Evolutionary conservation across 2,113 vertebrate species (phyloP), one percentile per base, ranked within the genome.

Genomic region (Rhadina sibilatrix): DNA sequence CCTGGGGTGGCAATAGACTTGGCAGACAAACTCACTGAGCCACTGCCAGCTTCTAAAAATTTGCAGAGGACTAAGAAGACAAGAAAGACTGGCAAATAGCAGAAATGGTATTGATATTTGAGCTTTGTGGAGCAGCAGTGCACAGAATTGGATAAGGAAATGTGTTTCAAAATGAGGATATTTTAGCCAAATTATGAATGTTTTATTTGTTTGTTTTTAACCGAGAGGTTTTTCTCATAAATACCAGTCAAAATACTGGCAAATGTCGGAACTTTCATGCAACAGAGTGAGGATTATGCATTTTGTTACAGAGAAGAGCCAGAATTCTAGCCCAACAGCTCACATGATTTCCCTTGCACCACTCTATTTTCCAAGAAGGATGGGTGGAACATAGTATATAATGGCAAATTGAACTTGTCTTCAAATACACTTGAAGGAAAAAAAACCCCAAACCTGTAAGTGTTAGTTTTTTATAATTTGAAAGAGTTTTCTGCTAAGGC

Each of bases 31-130:
- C 87, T 79, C 28, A 12, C 23, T 93, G 85, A 90, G 40, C 49
- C 14, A 16, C 46, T 94, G 76, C 88, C 92, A 94, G 54, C 63
- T 94, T 92, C 63, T 83, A 80, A 95, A 90, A 83, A 77, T 77
- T 77, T 80, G 10, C 13, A 42, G 46, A 83, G 42, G 70, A 49
- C 60, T 59, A 68, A 88, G 72, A 89, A 94, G 68, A 47, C n/a
- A 89, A 76, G 88, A 35, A 47, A 72, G 71, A 57, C 54, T 80
- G 35, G 70, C 28, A 88, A 86, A 80, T 4, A 57, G 57, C 8
- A 83, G 50, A 72, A 93, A 49, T 57, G 8, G 30, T 94, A 31
- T 50, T 87, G 70, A 27, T 90, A 68, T 50, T 93, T 72, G 86
- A 90, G 78, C 14, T 81, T 6, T 27, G 12, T 75, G 28, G 61